A percentile compares a stretch with the other conserved stretches of the same genome.
These are phyloP conservation scores for Ispidina lecontei DNA, from an alignment of 2,797 vertebrate species.

Conservation along the genomic window DNA sequence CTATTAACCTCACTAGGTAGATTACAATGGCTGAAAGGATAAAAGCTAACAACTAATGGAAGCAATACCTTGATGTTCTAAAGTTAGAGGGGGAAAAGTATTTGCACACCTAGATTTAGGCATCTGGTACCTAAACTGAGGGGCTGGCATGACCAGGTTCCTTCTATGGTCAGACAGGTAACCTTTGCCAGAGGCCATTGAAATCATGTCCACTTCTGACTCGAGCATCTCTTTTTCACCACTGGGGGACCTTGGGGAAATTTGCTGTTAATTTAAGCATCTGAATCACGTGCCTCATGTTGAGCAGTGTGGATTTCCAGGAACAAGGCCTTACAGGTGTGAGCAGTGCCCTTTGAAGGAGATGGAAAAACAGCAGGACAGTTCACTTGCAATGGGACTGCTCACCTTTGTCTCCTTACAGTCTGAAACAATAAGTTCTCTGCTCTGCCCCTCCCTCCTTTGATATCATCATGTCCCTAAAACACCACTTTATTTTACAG, in stretches of 20 bases:
- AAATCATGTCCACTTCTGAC: not conserved
- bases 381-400: not conserved
- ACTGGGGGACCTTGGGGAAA: not conserved
- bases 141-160: not conserved
- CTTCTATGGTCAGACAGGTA: not conserved
- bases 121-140: not conserved
- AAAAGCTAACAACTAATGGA: not conserved
- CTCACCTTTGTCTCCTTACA: not conserved
- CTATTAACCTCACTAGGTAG: not conserved
- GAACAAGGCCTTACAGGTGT: not conserved
- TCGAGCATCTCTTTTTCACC: not conserved
- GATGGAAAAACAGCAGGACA: not conserved
- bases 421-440: not conserved
- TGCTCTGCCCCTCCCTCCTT: not conserved
- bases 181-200: not conserved
- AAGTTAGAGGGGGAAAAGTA: not conserved
- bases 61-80: not conserved
- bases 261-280: not conserved
- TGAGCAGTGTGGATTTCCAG: not conserved
- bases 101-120: not conserved
- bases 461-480: not conserved
- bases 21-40: not conserved
- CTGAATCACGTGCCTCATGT: not conserved
- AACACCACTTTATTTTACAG: not conserved
- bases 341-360: not conserved